These are phyloP conservation scores for Umimayanthus chanpuru DNA, from an alignment of 92 coral and sea anemone genomes.

Conservation along the genomic window DNA sequence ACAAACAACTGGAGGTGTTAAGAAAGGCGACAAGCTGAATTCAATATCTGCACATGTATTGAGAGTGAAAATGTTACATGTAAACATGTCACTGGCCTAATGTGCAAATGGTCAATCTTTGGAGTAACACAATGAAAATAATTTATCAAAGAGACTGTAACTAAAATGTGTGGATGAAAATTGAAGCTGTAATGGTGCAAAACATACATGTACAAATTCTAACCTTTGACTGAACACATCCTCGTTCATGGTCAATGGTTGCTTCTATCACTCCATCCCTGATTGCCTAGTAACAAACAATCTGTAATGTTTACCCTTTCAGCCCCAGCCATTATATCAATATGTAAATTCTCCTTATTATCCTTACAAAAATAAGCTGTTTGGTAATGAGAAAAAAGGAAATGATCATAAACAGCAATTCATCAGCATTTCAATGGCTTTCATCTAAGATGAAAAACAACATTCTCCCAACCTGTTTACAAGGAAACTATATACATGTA, in stretches of 20 bases:
- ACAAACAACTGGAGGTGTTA: conserved; percentile 30
- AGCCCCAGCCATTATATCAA: no score
- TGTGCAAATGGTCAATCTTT: conserved; percentile 7
- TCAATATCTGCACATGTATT: conserved; percentile 32
- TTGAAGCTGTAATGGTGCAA: not conserved
- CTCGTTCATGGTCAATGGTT: conserved; percentile 93
- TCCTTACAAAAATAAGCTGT: no score
- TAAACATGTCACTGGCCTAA: conserved; percentile 45
- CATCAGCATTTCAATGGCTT: no score
- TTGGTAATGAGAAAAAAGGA: no score
- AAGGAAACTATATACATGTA: no score
- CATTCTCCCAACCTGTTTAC: no score
- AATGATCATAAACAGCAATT: no score
- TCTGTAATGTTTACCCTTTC: no score
- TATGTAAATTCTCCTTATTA: no score
- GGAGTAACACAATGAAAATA: not conserved
- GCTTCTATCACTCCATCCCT: conserved; percentile 99
- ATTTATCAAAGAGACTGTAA: not conserved
- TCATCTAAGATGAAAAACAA: no score
- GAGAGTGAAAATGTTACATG: conserved; percentile 31
- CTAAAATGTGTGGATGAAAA: not conserved
- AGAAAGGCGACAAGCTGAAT: conserved; percentile 50
- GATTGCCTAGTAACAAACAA: conserved; percentile 80
- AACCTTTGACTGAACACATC: conserved; percentile 97
- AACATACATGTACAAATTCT: not conserved